Percentiles rank a stretch among this genome's conserved stretches.
phyloP scores from a whole-genome alignment of 2,113 vertebrate genomes.

The Oxyura jamaicensis region DNA sequence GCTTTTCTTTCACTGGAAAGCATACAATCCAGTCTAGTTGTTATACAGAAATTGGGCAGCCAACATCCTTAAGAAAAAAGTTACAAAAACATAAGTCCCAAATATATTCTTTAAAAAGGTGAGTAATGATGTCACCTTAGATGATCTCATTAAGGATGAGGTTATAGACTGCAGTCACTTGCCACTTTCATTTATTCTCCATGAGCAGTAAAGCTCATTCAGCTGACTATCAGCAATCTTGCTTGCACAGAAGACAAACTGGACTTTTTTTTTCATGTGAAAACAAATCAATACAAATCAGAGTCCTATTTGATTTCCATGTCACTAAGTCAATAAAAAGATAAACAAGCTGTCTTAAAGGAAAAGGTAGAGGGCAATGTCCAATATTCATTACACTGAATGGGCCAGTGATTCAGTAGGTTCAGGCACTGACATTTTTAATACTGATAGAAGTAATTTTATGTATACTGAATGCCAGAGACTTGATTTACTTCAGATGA shows the following conservation, averaged over 20 bases:
- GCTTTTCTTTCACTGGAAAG: not conserved
- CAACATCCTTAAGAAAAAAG: not conserved
- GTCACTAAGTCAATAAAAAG: not conserved
- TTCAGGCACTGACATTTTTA: not conserved
- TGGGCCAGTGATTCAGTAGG: not conserved
- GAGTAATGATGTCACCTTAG: not conserved
- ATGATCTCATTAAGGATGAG: not conserved
- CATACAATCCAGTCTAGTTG: not conserved
- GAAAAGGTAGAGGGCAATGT: not conserved
- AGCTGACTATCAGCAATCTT: not conserved
- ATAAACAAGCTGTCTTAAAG: not conserved
- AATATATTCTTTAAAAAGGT: not conserved
- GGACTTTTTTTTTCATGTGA: not conserved
- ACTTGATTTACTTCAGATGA: not conserved
- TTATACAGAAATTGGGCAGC: not conserved
- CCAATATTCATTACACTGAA: not conserved
- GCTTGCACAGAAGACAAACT: not conserved
- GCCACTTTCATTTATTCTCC: not conserved
- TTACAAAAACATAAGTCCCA: not conserved
- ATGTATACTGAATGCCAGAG: not conserved
- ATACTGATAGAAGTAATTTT: not conserved
- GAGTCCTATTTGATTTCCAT: not conserved
- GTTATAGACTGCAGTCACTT: not conserved
- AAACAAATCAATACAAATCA: not conserved
- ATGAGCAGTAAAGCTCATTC: not conserved